Conservation (phyloP, 2,113 vertebrate species). For the Charadrius vociferus region DNA sequence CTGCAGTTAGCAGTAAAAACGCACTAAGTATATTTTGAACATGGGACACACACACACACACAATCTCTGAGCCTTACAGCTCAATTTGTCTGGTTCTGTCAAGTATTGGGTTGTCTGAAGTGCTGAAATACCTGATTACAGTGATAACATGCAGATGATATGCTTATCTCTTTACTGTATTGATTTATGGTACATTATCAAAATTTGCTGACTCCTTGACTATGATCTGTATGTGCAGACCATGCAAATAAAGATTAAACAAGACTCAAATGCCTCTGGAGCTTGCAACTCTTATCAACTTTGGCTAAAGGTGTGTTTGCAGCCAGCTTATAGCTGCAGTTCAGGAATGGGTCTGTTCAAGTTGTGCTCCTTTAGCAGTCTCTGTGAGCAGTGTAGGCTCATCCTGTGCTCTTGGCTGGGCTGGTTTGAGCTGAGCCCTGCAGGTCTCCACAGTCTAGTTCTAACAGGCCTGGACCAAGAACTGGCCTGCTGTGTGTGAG, state of each 20-base stretch:
- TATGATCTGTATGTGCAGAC: not conserved
- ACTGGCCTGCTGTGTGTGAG: not conserved
- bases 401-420: not conserved
- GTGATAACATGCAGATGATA: not conserved
- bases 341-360: not conserved
- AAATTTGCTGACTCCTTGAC: not conserved
- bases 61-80: not conserved
- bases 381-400: accelerated
- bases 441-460: not conserved
- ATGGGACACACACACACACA: too few species aligned
- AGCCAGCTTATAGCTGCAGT: not conserved
- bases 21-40: not conserved
- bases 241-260: not conserved
- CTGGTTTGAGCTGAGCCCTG: not conserved
- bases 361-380: not conserved
- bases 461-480: not conserved
- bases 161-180: not conserved
- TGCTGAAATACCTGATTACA: not conserved
- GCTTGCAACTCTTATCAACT: not conserved
- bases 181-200: not conserved
- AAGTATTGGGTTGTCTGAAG: not conserved
- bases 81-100: not conserved
- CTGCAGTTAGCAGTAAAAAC: not conserved
- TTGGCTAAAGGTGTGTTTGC: not conserved
- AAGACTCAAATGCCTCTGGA: not conserved